Base-by-base conservation (phyloP, 2,113 vertebrate species). In the Periophthalmus modestus region DNA sequence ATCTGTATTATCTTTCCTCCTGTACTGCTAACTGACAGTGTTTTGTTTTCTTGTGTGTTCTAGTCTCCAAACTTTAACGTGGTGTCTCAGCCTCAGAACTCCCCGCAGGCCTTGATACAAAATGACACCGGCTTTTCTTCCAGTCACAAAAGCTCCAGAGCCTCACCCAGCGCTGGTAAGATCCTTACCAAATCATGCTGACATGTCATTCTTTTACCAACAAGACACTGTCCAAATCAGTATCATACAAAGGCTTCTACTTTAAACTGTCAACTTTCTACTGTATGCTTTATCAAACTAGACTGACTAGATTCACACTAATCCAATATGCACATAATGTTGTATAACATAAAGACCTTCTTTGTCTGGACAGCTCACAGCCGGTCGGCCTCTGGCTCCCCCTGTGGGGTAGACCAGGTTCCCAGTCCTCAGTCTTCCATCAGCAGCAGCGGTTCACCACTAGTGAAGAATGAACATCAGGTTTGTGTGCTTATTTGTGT, bases 361-460 rank as follows among this genome's bases (percentile, higher is more conserved):
- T 55, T 55, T 55, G 19, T 55, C 5, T 21, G 71, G 68, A 34
- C 34, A 94, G 96, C 84, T 69, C 87, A 91, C 9, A 95, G 95
- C 50, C 91, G 93, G 69, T 86, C 93, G 19, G 92, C 88, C 77
- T 95, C 97, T 21, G 91, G 93, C 23, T 97, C 97, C 0, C 95
- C 96, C 0, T 94, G 94, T 57, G 75, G 93, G 0, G 92, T 95
- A 12, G 98, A 98, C 80, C 95, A 96, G 71, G 95, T 94, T 59
- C 94, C 95, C 15, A 96, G 96, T 73, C 96, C 97, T 1, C 96
- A 96, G 85, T 96, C 97, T 43, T 93, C 96, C 36, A 95, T 95
- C 85, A 94, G 73, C 90, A 75, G 82, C 73, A 80, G 68, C 61
- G 93, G 91, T 84, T 93, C 94, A 87, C 90, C 92, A 87, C 94